Evolutionary conservation across 2,797 vertebrate species (phyloP).

Genomic region (Mareca strepera): DNA sequence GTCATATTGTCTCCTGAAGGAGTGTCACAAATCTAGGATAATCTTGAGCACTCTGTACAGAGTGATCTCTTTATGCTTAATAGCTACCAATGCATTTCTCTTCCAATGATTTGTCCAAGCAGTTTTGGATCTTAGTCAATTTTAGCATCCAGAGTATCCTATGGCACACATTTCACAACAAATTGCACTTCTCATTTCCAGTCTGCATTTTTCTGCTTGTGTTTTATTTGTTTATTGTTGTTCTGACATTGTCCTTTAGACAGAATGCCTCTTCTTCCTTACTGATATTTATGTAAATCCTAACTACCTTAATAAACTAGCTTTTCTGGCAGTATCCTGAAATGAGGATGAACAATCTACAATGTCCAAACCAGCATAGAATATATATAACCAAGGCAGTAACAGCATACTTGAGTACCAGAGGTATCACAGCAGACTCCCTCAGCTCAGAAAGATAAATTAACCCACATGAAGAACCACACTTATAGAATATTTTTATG

Average conservation of each 20-base stretch:
- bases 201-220: background rate
- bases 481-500: background rate
- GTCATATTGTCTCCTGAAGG: background rate
- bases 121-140: background rate
- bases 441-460: slow-evolving; percentile 1
- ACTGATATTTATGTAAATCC: background rate
- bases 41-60: background rate
- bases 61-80: background rate
- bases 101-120: background rate
- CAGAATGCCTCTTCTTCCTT: background rate
- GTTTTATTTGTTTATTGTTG: background rate
- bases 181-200: background rate
- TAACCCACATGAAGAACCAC: background rate
- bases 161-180: background rate
- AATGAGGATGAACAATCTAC: background rate
- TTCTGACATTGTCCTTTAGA: background rate
- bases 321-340: background rate
- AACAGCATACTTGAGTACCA: background rate
- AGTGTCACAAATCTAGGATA: background rate
- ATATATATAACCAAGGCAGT: background rate
- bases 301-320: background rate
- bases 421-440: background rate
- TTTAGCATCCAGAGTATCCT: background rate
- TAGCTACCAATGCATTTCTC: background rate
- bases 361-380: background rate